Evolutionary conservation across 1,140 invertebrate genomes (phyloP).

Genomic region (Lithobius niger): DNA sequence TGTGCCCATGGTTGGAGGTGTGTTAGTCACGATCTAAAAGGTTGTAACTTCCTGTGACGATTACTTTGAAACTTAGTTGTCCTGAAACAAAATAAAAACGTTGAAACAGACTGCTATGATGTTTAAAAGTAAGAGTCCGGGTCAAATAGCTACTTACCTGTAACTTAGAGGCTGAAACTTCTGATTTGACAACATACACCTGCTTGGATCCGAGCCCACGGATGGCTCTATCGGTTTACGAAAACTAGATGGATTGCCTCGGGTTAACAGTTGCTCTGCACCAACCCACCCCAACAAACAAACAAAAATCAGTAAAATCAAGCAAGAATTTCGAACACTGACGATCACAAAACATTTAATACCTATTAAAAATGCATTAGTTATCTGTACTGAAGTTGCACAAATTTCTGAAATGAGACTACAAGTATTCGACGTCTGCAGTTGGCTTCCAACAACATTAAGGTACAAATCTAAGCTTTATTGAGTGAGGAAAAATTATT

Average conservation of each 20-base stretch:
- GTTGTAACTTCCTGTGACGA: constrained; percentile 86
- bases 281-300: no score
- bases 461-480: no score
- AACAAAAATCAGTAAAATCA: no score
- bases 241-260: constrained; percentile 23
- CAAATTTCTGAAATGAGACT: no score
- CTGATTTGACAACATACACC: constrained; percentile 28
- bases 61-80: constrained; percentile 90
- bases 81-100: constrained; percentile 40
- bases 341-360: no score
- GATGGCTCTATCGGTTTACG: constrained; percentile 20
- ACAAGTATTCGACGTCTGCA: no score
- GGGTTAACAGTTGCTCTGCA: constrained; percentile 35
- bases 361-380: no score
- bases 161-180: constrained; percentile 29
- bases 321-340: no score
- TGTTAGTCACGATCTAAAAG: constrained; percentile 70
- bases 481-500: no score
- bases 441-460: no score
- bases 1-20: constrained; percentile 52
- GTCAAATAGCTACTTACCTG: constrained; percentile 23
- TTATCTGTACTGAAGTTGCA: no score
- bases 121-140: not conserved
- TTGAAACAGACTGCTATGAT: not conserved
- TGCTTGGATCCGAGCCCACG: constrained; percentile 19